Evolutionary conservation across 2,113 vertebrate species (phyloP).

Genomic region (Macroglossus sobrinus): DNA sequence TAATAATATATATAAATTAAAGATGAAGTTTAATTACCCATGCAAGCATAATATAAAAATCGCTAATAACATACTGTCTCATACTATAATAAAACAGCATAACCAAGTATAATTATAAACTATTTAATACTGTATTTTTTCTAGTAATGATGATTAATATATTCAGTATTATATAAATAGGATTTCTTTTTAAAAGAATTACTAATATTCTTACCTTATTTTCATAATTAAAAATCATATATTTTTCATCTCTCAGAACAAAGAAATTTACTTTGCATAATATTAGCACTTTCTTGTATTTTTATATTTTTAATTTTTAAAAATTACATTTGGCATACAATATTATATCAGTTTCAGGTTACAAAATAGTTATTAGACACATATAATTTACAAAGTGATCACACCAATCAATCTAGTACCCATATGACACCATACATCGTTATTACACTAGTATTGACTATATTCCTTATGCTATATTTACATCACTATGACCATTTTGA

Average conservation of each 20-base stretch:
- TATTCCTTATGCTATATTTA: no score
- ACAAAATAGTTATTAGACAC: no score
- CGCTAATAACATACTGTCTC: not conserved
- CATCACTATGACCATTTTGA: no score
- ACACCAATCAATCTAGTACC: no score
- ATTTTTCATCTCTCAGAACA: not conserved
- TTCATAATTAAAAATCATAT: not conserved
- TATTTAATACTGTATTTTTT: not conserved
- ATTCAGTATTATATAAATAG: not conserved
- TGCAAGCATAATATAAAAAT: not conserved
- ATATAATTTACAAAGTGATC: no score
- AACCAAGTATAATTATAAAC: not conserved
- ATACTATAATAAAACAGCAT: not conserved
- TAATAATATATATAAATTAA: conserved; percentile 46
- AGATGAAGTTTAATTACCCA: conserved; percentile 37
- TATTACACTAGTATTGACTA: no score
- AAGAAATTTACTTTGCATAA: not conserved
- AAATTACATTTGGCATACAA: no score
- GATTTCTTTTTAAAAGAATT: not conserved
- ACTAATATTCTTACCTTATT: not conserved
- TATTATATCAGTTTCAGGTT: no score
- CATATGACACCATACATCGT: no score
- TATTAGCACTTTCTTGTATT: not conserved
- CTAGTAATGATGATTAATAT: not conserved
- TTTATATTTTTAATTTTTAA: no score